Evolutionary conservation across 2,113 vertebrate species (phyloP).

Genomic region (Orthonyx spaldingii): DNA sequence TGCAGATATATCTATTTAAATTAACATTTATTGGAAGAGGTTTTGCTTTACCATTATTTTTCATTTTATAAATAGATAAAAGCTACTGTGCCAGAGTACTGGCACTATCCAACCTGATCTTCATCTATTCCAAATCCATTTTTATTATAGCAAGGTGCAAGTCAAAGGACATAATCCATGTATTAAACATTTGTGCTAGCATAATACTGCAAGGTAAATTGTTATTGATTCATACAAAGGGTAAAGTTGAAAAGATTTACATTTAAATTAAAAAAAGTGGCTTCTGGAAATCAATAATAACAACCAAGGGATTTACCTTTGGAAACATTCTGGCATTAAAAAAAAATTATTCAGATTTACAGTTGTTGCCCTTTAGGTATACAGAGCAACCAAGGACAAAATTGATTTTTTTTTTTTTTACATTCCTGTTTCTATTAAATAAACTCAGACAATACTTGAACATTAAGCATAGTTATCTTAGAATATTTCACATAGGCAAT

Average conservation of each 20-base stretch:
- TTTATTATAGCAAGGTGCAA: constrained; percentile 8
- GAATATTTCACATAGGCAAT: background rate
- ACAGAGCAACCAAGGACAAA: background rate
- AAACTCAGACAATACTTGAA: constrained; percentile 4
- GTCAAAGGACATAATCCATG: constrained; percentile 41
- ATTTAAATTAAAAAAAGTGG: constrained; percentile 55
- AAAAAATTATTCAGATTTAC: background rate
- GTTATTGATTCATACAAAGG: constrained; percentile 47
- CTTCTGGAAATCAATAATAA: constrained; percentile 52
- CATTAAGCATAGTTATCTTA: constrained; percentile 18
- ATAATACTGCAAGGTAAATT: constrained; percentile 34
- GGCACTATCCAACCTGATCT: background rate
- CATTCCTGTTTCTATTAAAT: constrained; percentile 16
- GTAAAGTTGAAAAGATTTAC: constrained; percentile 41
- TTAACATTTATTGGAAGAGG: background rate
- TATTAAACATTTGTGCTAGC: constrained; percentile 29
- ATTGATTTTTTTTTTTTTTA: background rate
- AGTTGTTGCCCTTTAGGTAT: background rate
- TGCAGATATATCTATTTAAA: background rate
- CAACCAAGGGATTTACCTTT: constrained; percentile 51
- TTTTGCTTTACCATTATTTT: constrained; percentile 41
- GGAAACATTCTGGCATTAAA: constrained; percentile 9
- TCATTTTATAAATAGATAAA: constrained; percentile 21
- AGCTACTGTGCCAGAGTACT: background rate
- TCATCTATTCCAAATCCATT: constrained; percentile 29